Evolutionary conservation across 2,888 invertebrate genomes (phyloP).

Genomic region (Polia nebulosa): DNA sequence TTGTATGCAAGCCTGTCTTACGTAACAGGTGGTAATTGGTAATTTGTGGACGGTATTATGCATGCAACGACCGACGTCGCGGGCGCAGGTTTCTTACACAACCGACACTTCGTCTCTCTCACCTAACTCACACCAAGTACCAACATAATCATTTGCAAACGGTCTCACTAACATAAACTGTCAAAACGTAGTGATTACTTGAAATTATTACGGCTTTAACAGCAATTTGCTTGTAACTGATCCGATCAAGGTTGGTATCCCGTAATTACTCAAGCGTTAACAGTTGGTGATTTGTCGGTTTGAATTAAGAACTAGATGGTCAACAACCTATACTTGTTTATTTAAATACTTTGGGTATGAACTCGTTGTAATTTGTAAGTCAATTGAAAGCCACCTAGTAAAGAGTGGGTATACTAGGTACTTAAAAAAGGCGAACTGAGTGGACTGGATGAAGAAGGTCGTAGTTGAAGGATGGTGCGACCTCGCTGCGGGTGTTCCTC

Average conservation of each 20-base stretch:
- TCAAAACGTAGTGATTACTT: conserved; percentile 51
- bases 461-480: too few species aligned
- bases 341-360: conserved; percentile 44
- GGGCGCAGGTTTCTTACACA: conserved; percentile 62
- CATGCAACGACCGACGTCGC: conserved; percentile 55
- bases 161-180: conserved; percentile 50
- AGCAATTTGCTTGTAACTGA: conserved; percentile 43
- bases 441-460: neutral
- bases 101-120: conserved; percentile 59
- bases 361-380: conserved; percentile 44
- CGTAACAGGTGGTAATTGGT: conserved; percentile 68
- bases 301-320: conserved; percentile 53
- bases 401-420: too few species aligned
- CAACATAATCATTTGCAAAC: conserved; percentile 54
- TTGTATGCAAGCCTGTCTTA: conserved; percentile 51
- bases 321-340: conserved; percentile 32
- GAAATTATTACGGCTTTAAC: conserved; percentile 50
- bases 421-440: neutral
- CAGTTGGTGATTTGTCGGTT: conserved; percentile 57
- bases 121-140: conserved; percentile 31
- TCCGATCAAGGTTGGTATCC: conserved; percentile 42
- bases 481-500: too few species aligned
- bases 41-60: conserved; percentile 67
- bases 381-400: conserved; percentile 15
- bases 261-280: conserved; percentile 55